Base-by-base conservation (phyloP, 2,797 vertebrate species). In the Discoglossus pictus region DNA sequence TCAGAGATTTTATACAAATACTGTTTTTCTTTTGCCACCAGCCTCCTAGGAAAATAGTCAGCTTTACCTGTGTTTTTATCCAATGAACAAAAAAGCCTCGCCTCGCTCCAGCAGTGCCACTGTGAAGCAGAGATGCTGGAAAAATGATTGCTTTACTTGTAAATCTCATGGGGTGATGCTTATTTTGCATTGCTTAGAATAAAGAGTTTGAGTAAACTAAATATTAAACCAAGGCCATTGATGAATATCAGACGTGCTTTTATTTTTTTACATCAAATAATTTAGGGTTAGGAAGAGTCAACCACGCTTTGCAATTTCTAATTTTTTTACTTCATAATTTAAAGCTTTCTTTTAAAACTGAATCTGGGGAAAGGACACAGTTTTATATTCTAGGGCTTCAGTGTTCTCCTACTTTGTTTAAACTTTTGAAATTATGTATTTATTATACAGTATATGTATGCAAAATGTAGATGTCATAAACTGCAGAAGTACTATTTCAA, bases 31-130 rank as follows among this genome's bases (percentile, higher is more conserved):
- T 58, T 63, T 59, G 36, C 68, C 38, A 43, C 39, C 44, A 64
- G 61, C 53, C 24, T 63, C 53, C 46, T 18, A 53, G 61, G 52
- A 44, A 52, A 35, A 43, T 44, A 63, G 60, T 62, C 43, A 34
- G 16, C 12, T 46, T 15, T 24, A 24, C 25, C 34, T 51, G 23
- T 70, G 53, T 51, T 51, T 46, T 43, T 13, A 25, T 43, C 67
- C 2, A 51, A 44, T 4, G 18, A 16, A n/a, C 9, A 48, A 18
- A 54, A 46, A 62, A 55, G 42, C 21, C 20, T 42, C 20, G 16
- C 38, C 52, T 44, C 3, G 20, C 2, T 56, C 43, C 59, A 42
- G 31, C 23, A 6, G 18, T 55, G 35, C 13, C 61, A n/a, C 34
- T 25, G 8, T 39, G 39, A 39, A 25, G 25, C 25, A 52, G 8